Evolutionary conservation across 2,797 vertebrate genomes (phyloP).

Genomic region (Chaetodon trifasciatus): DNA sequence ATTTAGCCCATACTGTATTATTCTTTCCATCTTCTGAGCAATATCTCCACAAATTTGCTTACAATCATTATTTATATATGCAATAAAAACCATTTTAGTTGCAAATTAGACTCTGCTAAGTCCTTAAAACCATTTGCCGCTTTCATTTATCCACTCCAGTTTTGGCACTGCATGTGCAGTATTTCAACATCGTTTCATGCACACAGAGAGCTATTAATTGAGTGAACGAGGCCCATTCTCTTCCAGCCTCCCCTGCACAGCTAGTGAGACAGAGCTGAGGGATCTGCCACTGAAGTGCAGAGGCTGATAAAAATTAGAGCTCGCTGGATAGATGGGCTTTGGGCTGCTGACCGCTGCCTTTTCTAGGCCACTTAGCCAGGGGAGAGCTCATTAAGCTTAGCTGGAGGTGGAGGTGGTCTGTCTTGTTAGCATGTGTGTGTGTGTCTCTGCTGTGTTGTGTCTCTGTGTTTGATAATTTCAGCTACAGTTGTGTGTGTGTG

Average conservation of each 20-base stretch:
- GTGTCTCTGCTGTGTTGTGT: conserved; percentile 21
- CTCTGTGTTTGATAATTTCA: conserved; percentile 34
- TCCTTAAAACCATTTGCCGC: conserved; percentile 71
- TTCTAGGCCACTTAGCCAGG: conserved; percentile 64
- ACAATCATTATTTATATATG: conserved; percentile 60
- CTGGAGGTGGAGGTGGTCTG: conserved; percentile 61
- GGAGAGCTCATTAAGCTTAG: conserved; percentile 72
- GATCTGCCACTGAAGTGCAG: conserved; percentile 53
- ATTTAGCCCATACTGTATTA: conserved; percentile 48
- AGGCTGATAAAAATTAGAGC: conserved; percentile 69
- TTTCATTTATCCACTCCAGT: conserved; percentile 61
- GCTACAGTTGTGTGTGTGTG: conserved; percentile 8
- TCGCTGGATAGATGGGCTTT: conserved; percentile 59
- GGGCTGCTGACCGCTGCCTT: conserved; percentile 70
- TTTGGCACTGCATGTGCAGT: conserved; percentile 45
- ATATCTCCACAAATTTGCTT: conserved; percentile 56
- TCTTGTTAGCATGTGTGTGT: conserved; percentile 50
- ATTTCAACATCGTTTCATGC: conserved; percentile 43
- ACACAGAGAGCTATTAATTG: conserved; percentile 58
- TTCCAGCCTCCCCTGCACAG: conserved; percentile 40
- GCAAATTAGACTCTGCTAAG: conserved; percentile 63
- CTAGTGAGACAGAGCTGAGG: conserved; percentile 54
- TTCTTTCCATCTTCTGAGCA: conserved; percentile 39
- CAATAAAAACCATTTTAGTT: conserved; percentile 63
- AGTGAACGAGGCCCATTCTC: conserved; percentile 59